Evolutionary conservation across 2,113 vertebrate species (phyloP).

Genomic region (Rousettus leschenaultii): DNA sequence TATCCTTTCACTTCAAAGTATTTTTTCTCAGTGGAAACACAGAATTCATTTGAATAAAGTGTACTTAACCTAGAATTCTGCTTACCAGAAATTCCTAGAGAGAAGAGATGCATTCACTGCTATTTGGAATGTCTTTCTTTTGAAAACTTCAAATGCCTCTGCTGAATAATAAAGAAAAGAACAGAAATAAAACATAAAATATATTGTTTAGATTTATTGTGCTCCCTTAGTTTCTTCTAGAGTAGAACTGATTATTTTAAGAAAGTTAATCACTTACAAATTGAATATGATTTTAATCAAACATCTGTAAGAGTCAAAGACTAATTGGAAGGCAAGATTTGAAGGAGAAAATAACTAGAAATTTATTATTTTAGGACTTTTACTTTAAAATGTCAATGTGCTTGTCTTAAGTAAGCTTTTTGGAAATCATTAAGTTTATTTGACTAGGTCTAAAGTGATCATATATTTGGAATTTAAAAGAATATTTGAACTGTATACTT

Average conservation of each 20-base stretch:
- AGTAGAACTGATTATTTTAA: background rate
- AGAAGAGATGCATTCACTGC: background rate
- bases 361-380: background rate
- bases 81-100: background rate
- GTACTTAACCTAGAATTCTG: background rate
- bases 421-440: background rate
- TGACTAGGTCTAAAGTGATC: background rate
- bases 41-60: slow-evolving; percentile 1
- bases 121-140: background rate
- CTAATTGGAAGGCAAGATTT: background rate
- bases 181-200: background rate
- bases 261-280: background rate
- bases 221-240: background rate
- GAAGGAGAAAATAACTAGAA: slow-evolving; percentile 11
- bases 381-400: background rate
- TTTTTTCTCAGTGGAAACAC: background rate
- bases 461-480: background rate
- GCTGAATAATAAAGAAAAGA: background rate
- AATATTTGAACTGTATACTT: background rate
- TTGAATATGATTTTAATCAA: background rate
- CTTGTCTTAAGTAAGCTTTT: background rate
- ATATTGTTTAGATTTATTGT: background rate
- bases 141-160: background rate
- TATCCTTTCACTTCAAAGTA: background rate
- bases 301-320: background rate